Evolutionary conservation across 2,113 vertebrate genomes (phyloP).

Genomic region (Ondatra zibethicus): DNA sequence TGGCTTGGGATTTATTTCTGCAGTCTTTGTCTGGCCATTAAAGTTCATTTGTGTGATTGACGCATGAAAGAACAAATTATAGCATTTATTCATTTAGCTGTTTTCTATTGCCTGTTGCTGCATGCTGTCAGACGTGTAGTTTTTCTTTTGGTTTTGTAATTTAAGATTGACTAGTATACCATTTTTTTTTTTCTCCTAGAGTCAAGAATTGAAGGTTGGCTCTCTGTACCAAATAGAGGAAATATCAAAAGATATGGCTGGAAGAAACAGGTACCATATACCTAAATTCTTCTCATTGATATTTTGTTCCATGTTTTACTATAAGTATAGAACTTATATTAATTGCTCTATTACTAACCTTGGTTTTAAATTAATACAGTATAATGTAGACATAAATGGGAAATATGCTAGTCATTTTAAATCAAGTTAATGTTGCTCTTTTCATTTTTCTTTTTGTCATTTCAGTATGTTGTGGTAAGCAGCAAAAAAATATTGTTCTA

Average conservation of each 20-base stretch:
- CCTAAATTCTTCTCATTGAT: constrained; percentile 3
- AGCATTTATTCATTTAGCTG: constrained; percentile 80
- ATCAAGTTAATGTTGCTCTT: constrained; percentile 56
- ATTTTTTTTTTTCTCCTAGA: constrained; percentile 86
- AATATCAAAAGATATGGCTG: constrained; percentile 99
- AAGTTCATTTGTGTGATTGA: constrained; percentile 84
- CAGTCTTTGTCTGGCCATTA: constrained; percentile 81
- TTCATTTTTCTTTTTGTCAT: constrained; percentile 69
- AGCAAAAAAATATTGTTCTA: constrained; percentile 99
- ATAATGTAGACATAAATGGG: constrained; percentile 22
- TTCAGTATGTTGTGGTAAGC: constrained; percentile 99
- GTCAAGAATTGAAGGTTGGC: constrained; percentile 98
- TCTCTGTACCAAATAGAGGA: constrained; percentile 96
- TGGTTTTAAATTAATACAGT: constrained; percentile 28
- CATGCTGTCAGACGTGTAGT: constrained; percentile 81
- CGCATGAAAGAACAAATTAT: constrained; percentile 86
- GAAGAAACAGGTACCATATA: constrained; percentile 95
- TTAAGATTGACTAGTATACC: constrained; percentile 55
- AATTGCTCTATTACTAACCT: neutral
- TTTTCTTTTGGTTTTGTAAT: constrained; percentile 56
- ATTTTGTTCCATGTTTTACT: constrained; percentile 50
- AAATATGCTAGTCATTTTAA: constrained; percentile 61
- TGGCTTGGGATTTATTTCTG: constrained; percentile 82
- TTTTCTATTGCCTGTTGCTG: constrained; percentile 83
- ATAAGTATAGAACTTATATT: constrained; percentile 35